Conservation (phyloP, 2,888 invertebrate genomes). For the Lacanobia wlatinum region DNA sequence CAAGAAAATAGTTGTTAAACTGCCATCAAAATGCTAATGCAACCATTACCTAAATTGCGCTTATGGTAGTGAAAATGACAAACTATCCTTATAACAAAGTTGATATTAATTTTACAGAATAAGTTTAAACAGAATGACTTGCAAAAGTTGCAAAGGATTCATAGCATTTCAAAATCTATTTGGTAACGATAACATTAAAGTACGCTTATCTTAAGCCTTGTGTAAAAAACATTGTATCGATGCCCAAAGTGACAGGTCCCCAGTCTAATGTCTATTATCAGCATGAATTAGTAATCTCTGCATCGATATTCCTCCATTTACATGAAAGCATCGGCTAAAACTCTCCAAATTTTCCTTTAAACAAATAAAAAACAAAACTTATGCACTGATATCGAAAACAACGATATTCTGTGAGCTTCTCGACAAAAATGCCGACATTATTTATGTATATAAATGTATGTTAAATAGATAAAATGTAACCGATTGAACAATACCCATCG, state of each 20-base stretch:
- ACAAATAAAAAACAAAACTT: constrained; percentile 63
- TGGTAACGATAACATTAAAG: neutral
- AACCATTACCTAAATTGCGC: too few relatives aligned
- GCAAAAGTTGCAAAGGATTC: too few relatives aligned
- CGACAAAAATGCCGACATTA: constrained; percentile 63
- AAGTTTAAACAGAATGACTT: too few relatives aligned
- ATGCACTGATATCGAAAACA: constrained; percentile 57
- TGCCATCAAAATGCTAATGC: too few relatives aligned
- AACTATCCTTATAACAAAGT: too few relatives aligned
- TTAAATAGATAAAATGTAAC: constrained; percentile 72
- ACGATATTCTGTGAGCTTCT: constrained; percentile 50
- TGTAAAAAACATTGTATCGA: neutral
- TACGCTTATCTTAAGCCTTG: constrained; percentile 1
- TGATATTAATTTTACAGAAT: too few relatives aligned
- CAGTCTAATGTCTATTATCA: constrained; percentile 25
- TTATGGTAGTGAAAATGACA: too few relatives aligned
- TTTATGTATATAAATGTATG: constrained; percentile 69
- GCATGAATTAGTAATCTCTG: constrained; percentile 34
- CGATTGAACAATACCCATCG: constrained; percentile 69
- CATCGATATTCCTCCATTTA: constrained; percentile 33
- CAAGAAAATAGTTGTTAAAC: too few relatives aligned
- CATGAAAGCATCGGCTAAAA: constrained; percentile 45
- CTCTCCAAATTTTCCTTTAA: constrained; percentile 44
- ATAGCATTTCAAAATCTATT: neutral
- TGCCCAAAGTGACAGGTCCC: constrained; percentile 5